Base-by-base conservation (phyloP, 2,113 vertebrate species). In the cattle (Bos taurus) region DNA sequence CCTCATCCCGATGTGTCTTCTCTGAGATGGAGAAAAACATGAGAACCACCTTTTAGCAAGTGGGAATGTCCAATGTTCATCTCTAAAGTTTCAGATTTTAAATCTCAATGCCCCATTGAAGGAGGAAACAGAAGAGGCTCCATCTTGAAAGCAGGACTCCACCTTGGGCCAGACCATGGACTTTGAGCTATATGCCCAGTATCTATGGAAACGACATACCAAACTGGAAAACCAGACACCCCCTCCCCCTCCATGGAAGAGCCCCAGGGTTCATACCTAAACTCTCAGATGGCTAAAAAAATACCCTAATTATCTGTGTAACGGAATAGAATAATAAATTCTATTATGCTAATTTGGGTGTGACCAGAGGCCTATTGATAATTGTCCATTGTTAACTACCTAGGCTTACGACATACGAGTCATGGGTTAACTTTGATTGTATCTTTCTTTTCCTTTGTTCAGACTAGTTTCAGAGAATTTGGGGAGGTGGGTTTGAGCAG, bases 341-440 rank as follows among this genome's bases (percentile, higher is more conserved):
- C 9, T 71, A 36, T 71, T 36, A 71, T 40, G n/a, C 10, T 71
- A 36, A 23, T 71, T 71, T n/a, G n/a, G 19, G 67, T 40, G 40
- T 71, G 67, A 71, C 67, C 67, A 71, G n/a, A 71, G n/a, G n/a
- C n/a, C 67, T 71, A 23, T 21, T 71, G 64, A 23, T 40, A 12
- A 40, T 71, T 36, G 19, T 67, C 4, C 17, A 67, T n/a, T 67
- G 17, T 67, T 67, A 67, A 71, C n/a, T 36, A 71, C 19, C n/a
- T 36, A 71, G 67, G n/a, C 64, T 71, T 71, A 11, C 0, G 9
- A n/a, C n/a, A 36, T 67, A 19, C 0, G 0, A 71, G 36, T 71
- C 64, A 23, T 2, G 4, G 33, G 4, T 67, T 71, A 60, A 30
- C 28, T 60, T 71, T 71, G n/a, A 71, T 36, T 71, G 4, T 36